Base-by-base conservation (phyloP, 2,113 vertebrate genomes). In the Cnemophilus loriae region DNA sequence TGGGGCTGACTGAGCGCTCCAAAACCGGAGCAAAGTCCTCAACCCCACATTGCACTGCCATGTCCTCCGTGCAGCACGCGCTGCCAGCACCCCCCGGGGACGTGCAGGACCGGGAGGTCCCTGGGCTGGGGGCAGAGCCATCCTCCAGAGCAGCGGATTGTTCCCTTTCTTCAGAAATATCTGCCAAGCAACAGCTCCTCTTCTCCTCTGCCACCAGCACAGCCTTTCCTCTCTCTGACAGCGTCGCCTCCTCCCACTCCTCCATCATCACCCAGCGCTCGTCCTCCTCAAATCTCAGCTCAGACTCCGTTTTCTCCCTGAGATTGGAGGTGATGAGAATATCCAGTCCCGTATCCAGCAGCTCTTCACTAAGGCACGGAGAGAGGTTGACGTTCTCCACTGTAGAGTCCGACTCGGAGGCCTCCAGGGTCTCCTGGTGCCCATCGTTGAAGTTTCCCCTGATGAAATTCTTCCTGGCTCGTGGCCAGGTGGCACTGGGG, bases 241-340 rank as follows among this genome's bases (percentile, higher is more conserved):
- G 97, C 87, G 97, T 98, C 69, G 95, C 97, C 94, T 97, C 97
- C 96, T 98, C 98, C 98, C 97, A 98, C 96, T 97, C 98, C 91
- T 99, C 99, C 97, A 98, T 98, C 75, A 99, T 98, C 90, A 99
- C 99, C 97, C 97, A 98, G 47, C 97, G 98, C 95, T 99, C 99
- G 64, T 99, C 99, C 95, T 99, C 99, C 96, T 99, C 99, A 97
- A 99, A 99, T 94, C 98, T 98, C 65, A 99, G 98, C 95, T 99
- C 99, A 7, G 99, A 99, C 82, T 99, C 98, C 0, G 99, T 99
- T 93, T 99, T 99, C 80, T 99, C 98, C 96, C 98, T 97, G 63
- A 99, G 98, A 96, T 96, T 96, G 94, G 98, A 96, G 88, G 96
- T 28, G 96, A 98, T 96, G 97, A 99, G 93, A 96, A 98, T 33